phyloP scores from a whole-genome alignment of 1,140 invertebrate genomes.

The Zeugodacus cucurbitae region DNA sequence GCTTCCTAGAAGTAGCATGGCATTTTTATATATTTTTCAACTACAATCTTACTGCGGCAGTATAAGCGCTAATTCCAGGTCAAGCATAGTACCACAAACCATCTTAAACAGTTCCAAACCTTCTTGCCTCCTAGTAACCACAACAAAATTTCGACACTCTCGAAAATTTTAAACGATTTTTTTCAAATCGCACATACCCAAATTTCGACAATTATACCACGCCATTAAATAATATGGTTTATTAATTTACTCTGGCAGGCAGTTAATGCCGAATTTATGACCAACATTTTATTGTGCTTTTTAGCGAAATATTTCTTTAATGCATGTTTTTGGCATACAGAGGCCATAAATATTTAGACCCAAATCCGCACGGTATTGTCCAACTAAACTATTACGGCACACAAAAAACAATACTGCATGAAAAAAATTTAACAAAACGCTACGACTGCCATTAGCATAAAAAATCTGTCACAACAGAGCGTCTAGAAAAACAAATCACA shows the following conservation, averaged over 20 bases:
- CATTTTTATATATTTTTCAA: too few species aligned
- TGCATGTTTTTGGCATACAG: not conserved
- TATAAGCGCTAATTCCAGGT: too few species aligned
- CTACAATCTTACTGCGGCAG: too few species aligned
- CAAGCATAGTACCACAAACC: too few species aligned
- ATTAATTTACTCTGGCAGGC: not conserved
- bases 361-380: not conserved
- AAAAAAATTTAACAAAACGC: not conserved
- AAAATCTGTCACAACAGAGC: slow-evolving; percentile 20
- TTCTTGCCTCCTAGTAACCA: too few species aligned
- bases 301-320: not conserved
- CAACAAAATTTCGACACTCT: too few species aligned
- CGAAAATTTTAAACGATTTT: too few species aligned
- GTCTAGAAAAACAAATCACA: not conserved
- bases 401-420: too few species aligned
- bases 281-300: not conserved
- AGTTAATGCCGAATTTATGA: not conserved
- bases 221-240: not conserved
- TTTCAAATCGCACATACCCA: too few species aligned
- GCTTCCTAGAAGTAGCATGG: too few species aligned
- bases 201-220: not conserved
- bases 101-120: too few species aligned
- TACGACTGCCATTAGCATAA: not conserved
- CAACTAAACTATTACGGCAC: not conserved
- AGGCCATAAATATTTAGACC: not conserved